These are phyloP conservation scores for Stictocephala bisonia DNA, from an alignment of 2,888 invertebrate species.

Conservation along the genomic window DNA sequence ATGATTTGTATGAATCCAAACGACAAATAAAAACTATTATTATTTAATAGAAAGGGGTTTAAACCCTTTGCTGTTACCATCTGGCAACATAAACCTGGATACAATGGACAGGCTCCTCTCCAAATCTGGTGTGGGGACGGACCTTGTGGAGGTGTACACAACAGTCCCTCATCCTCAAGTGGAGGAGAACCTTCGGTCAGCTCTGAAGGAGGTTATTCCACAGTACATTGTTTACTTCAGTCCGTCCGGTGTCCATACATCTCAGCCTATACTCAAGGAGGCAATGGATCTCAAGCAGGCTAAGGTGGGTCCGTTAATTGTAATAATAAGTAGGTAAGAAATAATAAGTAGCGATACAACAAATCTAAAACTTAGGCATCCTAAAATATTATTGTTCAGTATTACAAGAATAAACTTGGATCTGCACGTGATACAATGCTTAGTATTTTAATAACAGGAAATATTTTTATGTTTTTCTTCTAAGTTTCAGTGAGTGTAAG, in stretches of 20 bases:
- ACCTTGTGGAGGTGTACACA: slow-evolving; percentile 55
- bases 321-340: too few species aligned
- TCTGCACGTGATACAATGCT: too few species aligned
- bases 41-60: slow-evolving; percentile 8
- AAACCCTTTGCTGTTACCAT: slow-evolving; percentile 55
- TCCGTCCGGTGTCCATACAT: slow-evolving; percentile 57
- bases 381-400: too few species aligned
- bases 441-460: too few species aligned
- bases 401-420: too few species aligned
- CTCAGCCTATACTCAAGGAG: slow-evolving; percentile 50
- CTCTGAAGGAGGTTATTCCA: slow-evolving; percentile 27
- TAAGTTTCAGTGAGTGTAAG: too few species aligned
- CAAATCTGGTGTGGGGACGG: slow-evolving; percentile 50
- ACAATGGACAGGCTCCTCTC: slow-evolving; percentile 49
- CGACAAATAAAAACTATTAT: too few species aligned
- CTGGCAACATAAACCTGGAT: slow-evolving; percentile 54
- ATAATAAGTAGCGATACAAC: too few species aligned
- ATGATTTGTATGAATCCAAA: too few species aligned
- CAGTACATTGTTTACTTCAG: slow-evolving; percentile 57
- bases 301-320: slow-evolving; percentile 21
- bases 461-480: too few species aligned
- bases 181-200: slow-evolving; percentile 49
- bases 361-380: too few species aligned
- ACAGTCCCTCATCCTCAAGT: slow-evolving; percentile 54
- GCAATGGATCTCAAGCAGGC: slow-evolving; percentile 32